Percentiles rank a stretch among this genome's conserved stretches.
These are phyloP conservation scores for Betta splendens DNA, from an alignment of 2,797 vertebrate genomes.

Conservation along the genomic window DNA sequence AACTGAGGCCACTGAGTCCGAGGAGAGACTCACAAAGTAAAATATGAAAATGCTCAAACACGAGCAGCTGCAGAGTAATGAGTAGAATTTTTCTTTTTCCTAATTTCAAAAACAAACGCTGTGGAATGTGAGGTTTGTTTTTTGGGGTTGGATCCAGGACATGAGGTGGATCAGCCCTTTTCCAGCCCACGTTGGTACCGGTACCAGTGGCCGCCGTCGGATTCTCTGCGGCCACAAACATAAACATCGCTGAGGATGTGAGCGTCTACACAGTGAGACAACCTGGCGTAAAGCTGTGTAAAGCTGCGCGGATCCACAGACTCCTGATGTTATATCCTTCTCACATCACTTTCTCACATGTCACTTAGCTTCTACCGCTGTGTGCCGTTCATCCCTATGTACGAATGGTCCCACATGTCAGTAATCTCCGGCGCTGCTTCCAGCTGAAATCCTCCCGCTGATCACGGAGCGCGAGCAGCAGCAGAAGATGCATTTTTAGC, in stretches of 20 bases:
- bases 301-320: background rate
- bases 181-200: too few relatives aligned
- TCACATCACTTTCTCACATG: background rate
- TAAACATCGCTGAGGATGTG: background rate
- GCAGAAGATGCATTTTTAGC: slow-evolving; percentile 6
- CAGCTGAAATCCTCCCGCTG: slow-evolving; percentile 5
- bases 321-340: background rate
- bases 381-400: background rate
- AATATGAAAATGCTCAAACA: background rate
- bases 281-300: background rate
- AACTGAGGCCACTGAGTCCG: background rate
- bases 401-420: background rate
- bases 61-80: too few relatives aligned
- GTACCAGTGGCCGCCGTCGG: too few relatives aligned
- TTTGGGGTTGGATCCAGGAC: too few relatives aligned
- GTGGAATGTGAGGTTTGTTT: too few relatives aligned
- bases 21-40: background rate
- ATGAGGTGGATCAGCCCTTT: too few relatives aligned
- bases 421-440: background rate
- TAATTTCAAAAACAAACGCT: too few relatives aligned
- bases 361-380: background rate
- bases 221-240: background rate
- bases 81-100: too few relatives aligned
- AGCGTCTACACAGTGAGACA: background rate
- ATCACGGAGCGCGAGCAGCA: slow-evolving; percentile 6